phyloP scores from a whole-genome alignment of 2,888 invertebrate genomes.

The Aleiodes testaceus region DNA sequence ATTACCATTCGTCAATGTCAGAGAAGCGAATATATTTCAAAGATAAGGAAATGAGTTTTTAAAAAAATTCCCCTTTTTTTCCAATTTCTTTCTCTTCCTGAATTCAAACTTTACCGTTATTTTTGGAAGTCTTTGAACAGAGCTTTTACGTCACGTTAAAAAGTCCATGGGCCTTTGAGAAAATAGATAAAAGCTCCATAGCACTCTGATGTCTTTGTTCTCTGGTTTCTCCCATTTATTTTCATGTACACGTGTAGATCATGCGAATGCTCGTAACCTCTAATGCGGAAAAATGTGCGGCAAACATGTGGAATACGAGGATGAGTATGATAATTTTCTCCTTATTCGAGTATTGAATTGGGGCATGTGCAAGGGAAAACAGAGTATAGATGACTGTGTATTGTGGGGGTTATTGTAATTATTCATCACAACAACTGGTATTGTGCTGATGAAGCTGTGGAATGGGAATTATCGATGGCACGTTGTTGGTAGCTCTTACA shows the following conservation, averaged over 20 bases:
- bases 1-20: conserved; percentile 32
- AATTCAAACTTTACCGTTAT: too few relatives aligned
- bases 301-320: conserved; percentile 5
- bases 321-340: too few relatives aligned
- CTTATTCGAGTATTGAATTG: too few relatives aligned
- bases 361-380: too few relatives aligned
- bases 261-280: too few relatives aligned
- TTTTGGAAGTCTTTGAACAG: too few relatives aligned
- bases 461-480: conserved; percentile 51
- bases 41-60: conserved; percentile 15
- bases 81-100: too few relatives aligned
- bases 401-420: not conserved
- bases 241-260: not conserved
- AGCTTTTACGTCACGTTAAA: conserved; percentile 36
- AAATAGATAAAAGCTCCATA: conserved; percentile 42
- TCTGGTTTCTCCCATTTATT: conserved; percentile 20
- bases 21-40: conserved; percentile 2
- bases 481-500: conserved; percentile 30
- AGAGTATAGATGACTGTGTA: not conserved
- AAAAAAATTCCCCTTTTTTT: conserved; percentile 4
- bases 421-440: conserved; percentile 16
- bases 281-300: too few relatives aligned
- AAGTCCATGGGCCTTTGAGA: conserved; percentile 43
- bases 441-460: conserved; percentile 28
- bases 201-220: conserved; percentile 2